A percentile compares a stretch with the other conserved stretches of the same genome.
phyloP scores from a whole-genome alignment of 2,113 vertebrate genomes.

The Leptosomus discolor region DNA sequence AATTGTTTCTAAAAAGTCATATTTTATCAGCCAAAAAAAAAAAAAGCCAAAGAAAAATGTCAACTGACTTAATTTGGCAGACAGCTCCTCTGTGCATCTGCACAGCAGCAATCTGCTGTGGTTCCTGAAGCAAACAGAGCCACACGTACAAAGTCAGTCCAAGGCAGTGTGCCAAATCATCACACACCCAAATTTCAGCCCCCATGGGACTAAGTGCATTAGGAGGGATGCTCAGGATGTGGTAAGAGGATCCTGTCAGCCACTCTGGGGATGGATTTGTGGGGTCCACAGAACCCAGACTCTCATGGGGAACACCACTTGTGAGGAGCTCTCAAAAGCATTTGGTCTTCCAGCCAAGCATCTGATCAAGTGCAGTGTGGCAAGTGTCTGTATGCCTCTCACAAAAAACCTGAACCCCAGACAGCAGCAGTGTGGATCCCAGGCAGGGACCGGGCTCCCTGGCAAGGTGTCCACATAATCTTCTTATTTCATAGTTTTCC shows the following conservation, averaged over 20 bases:
- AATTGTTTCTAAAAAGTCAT: background rate
- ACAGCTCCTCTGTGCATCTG: background rate
- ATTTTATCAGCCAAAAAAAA: background rate
- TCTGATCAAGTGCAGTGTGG: background rate
- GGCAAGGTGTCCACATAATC: background rate
- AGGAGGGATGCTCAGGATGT: background rate
- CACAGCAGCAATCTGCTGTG: background rate
- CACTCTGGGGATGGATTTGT: fast-evolving
- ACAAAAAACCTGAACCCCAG: background rate
- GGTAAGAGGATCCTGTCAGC: background rate
- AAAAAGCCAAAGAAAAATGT: background rate
- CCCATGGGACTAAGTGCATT: fast-evolving
- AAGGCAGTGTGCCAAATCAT: background rate
- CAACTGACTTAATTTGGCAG: background rate
- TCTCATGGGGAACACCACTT: background rate
- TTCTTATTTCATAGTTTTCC: background rate
- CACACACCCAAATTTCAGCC: background rate
- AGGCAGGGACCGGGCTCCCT: background rate
- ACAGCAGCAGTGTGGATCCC: background rate
- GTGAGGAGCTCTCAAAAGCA: background rate
- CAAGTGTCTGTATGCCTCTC: background rate
- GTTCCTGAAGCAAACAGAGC: background rate
- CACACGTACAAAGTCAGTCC: background rate
- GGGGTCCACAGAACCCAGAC: background rate
- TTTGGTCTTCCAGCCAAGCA: background rate